Base-by-base conservation (phyloP, 2,113 vertebrate genomes). In the Macquaria ambigua region DNA sequence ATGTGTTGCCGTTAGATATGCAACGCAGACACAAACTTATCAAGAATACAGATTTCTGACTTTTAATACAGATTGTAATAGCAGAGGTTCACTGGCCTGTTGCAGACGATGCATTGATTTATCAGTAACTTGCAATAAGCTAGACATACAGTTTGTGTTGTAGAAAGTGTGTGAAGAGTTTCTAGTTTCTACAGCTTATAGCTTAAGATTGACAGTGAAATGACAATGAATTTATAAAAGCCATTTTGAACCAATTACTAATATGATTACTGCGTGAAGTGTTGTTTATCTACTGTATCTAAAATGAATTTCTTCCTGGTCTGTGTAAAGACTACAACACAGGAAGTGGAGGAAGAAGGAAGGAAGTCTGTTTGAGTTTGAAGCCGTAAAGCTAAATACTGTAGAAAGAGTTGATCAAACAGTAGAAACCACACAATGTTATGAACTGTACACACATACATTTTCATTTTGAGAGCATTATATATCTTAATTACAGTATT, bases 271-370 rank as follows among this genome's bases (percentile, higher is more conserved):
- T n/a, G 0, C 43, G 12, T 58, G 15, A 63, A 83, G 10, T 53
- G 3, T 39, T 74, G 68, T 83, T 72, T 80, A 70, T 87, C 58
- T 81, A 53, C 50, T 71, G 12, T 63, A 58, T 72, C 9, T 61
- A 41, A 3, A 59, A 10, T 77, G 1, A 68, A 70, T 69, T 28
- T 73, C 73, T 88, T 86, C 75, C 79, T 85, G 67, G 53, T 83
- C 53, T 79, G 25, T 70, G 52, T 84, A 48, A 31, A 80, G 66
- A 84, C 89, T 83, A 69, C 53, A 89, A 92, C 87, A 94, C 93
- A 96, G 95, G 95, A 95, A 96, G 90, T 89, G 72, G 46, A 81
- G 74, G 77, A 88, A 83, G 83, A 91, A 90, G 92, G 92, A 91
- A 92, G 79, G 48, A 86, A 50, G 80, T 76, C 89, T 87, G 68